Evolutionary conservation across 2,888 invertebrate genomes (phyloP), one percentile per base, ranked within the genome.

Genomic region (Acronicta psi): DNA sequence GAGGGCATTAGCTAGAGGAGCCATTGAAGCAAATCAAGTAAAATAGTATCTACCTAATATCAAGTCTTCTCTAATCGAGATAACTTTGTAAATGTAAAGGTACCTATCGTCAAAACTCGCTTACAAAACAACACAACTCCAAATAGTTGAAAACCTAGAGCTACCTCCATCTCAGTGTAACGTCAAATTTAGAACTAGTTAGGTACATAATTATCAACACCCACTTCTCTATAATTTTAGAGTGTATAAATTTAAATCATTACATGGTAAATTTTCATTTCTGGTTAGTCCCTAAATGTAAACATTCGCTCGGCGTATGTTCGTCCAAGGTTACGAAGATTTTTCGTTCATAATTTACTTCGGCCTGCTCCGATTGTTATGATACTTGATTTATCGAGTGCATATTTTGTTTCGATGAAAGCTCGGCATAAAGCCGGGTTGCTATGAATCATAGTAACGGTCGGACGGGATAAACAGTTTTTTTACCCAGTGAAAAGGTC

Each of bases 351-450:
- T 79, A 80, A 83, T 86, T 86, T 84, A 86, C 82, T 82, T 76
- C 71, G 17, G 59, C 73, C 69, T 69, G 72, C 69, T 73, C 71
- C 75, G 69, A 88, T 86, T 90, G 88, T 89, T 89, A 88, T 85
- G 84, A 85, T 87, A 83, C 75, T 81, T 90, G 90, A 90, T 90
- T 91, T 91, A 91, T 89, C 68, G 84, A 81, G 79, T 85, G 84
- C 81, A 83, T 85, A 86, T 85, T 87, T 83, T 85, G 84, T 80
- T 82, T 77, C 82, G 79, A 75, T 79, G 83, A 83, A 80, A 85
- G 79, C 81, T 79, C 72, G 71, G 68, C 75, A 79, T 79, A 75
- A 79, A 77, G 73, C 67, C 75, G 80, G 80, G 74, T 71, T 69
- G 63, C 80, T 69, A 86, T 90, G 88, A 90, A 89, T 89, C 88